Conservation (phyloP, 2,888 invertebrate genomes). For the Actias luna region DNA sequence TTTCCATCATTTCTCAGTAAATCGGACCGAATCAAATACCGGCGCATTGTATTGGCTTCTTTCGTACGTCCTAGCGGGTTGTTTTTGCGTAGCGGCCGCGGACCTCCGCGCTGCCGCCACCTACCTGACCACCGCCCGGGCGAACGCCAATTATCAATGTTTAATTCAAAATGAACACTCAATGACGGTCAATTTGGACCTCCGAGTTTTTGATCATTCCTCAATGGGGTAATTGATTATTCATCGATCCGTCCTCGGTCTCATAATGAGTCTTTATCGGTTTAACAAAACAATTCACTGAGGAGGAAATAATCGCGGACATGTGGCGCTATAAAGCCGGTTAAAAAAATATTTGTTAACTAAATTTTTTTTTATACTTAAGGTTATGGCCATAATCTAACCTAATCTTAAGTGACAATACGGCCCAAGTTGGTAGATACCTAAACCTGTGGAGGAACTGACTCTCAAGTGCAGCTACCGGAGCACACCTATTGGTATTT, state of each 20-base stretch:
- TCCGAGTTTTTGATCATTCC: neutral
- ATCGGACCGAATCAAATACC: constrained; percentile 30
- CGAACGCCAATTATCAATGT: constrained; percentile 13
- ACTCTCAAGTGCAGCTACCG: too few species aligned
- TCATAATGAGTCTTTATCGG: neutral
- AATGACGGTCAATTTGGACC: constrained; percentile 12
- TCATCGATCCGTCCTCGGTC: neutral
- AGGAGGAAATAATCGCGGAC: too few species aligned
- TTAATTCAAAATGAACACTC: constrained; percentile 17
- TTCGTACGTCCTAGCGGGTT: constrained; percentile 31
- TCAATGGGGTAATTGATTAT: constrained; percentile 9
- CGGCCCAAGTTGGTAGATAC: too few species aligned
- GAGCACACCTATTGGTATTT: too few species aligned
- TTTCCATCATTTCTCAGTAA: constrained; percentile 36
- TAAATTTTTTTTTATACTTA: too few species aligned
- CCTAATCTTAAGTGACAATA: too few species aligned
- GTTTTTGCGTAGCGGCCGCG: constrained; percentile 40
- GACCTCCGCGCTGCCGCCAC: constrained; percentile 32
- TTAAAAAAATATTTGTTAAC: too few species aligned
- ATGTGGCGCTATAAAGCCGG: too few species aligned
- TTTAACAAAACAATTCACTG: neutral
- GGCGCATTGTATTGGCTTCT: constrained; percentile 32
- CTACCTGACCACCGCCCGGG: constrained; percentile 26
- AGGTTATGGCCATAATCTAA: too few species aligned
- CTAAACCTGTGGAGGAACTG: too few species aligned